Percentiles rank a stretch among this genome's conserved stretches.
Conservation (phyloP, 1,140 invertebrate genomes). For the Listronotus oregonensis region DNA sequence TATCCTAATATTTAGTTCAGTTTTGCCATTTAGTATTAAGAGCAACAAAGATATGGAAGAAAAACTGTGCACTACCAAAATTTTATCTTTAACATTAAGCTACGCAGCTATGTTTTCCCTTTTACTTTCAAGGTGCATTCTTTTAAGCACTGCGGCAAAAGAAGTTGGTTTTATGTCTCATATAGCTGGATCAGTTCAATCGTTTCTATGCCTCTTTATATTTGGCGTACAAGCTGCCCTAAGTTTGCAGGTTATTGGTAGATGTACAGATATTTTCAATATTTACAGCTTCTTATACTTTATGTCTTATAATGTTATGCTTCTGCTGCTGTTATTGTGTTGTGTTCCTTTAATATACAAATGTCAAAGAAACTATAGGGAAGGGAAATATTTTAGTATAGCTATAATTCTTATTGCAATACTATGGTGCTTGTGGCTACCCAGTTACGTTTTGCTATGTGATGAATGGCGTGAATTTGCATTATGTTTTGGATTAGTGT, state of each 20-base stretch:
- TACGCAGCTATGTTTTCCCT: constrained; percentile 63
- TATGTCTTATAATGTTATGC: constrained; percentile 61
- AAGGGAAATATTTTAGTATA: constrained; percentile 61
- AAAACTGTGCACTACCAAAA: constrained; percentile 43
- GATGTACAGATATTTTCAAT: constrained; percentile 56
- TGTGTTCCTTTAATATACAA: constrained; percentile 62
- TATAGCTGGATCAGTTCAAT: constrained; percentile 64
- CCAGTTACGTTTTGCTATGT: constrained; percentile 57
- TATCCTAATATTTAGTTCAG: constrained; percentile 61
- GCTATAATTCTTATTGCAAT: constrained; percentile 56
- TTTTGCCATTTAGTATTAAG: constrained; percentile 63
- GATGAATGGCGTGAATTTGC: constrained; percentile 61
- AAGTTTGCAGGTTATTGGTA: constrained; percentile 57
- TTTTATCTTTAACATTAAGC: constrained; percentile 58
- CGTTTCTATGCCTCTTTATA: constrained; percentile 63
- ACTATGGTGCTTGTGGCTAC: constrained; percentile 62
- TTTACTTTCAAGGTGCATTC: constrained; percentile 62
- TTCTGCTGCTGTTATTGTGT: constrained; percentile 60
- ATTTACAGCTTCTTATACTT: constrained; percentile 56
- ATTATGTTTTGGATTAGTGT: constrained; percentile 63
- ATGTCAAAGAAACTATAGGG: constrained; percentile 67
- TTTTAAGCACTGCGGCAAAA: constrained; percentile 63
- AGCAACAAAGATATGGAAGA: constrained; percentile 35
- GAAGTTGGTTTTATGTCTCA: constrained; percentile 66
- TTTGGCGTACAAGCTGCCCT: constrained; percentile 61